These are phyloP conservation scores for Teleogryllus occipitalis DNA, from an alignment of 1,140 invertebrate genomes.

Conservation along the genomic window DNA sequence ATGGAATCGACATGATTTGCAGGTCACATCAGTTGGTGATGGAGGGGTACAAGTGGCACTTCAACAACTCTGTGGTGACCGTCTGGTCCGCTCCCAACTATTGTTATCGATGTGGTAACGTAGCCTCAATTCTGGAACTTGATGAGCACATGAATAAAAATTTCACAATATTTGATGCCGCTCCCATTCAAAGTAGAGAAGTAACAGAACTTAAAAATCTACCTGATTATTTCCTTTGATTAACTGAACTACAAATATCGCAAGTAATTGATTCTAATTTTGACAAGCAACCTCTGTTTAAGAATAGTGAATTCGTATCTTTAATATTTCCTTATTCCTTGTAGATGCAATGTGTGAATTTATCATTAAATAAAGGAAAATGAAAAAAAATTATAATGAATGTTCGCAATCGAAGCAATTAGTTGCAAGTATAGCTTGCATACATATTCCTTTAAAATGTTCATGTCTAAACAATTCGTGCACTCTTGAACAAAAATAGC, in stretches of 20 bases:
- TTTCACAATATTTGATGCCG: slow-evolving; percentile 62
- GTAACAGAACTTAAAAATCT: slow-evolving; percentile 33
- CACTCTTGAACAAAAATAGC: no score
- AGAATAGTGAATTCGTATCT: no score
- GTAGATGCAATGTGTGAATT: no score
- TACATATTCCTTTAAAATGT: no score
- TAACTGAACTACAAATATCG: background rate
- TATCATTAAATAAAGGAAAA: no score
- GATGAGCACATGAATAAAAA: slow-evolving; percentile 53
- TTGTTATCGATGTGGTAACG: slow-evolving; percentile 66
- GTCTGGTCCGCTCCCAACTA: slow-evolving; percentile 70
- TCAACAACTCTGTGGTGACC: slow-evolving; percentile 59
- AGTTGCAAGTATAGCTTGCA: no score
- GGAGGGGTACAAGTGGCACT: slow-evolving; percentile 72
- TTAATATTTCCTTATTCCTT: no score
- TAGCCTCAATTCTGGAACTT: slow-evolving; percentile 59
- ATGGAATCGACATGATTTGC: slow-evolving; percentile 60
- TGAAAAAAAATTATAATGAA: no score
- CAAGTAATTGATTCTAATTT: no score
- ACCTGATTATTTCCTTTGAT: slow-evolving; percentile 12
- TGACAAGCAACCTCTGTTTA: no score
- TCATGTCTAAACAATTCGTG: no score
- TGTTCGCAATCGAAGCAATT: no score
- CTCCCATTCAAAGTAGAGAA: slow-evolving; percentile 58
- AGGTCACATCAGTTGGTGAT: slow-evolving; percentile 65